These are phyloP conservation scores for Halcyon badia DNA, from an alignment of 2,797 vertebrate genomes.

Conservation along the genomic window DNA sequence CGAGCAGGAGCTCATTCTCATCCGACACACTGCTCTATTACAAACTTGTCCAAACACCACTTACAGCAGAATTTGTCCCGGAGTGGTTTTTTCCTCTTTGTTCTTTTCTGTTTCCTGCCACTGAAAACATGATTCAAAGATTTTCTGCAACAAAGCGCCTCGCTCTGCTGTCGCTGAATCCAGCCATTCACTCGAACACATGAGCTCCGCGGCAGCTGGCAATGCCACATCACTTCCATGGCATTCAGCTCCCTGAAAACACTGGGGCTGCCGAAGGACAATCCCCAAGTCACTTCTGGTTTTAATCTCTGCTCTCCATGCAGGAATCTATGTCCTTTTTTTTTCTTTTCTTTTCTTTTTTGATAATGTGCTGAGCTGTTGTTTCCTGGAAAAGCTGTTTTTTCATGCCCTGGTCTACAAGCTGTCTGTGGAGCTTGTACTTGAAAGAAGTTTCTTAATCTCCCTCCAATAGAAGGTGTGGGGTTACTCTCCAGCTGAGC, in stretches of 20 bases:
- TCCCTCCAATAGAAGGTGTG: not conserved
- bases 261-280: not conserved
- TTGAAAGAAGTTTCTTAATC: not conserved
- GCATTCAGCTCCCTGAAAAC: not conserved
- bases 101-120: slow-evolving; percentile 62
- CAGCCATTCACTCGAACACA: slow-evolving; percentile 32
- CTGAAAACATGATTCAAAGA: slow-evolving; percentile 47
- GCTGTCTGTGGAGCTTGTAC: not conserved
- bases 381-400: not conserved
- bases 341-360: not conserved
- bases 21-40: not conserved
- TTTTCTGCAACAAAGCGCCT: slow-evolving; percentile 33
- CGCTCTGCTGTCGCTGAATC: not conserved
- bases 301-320: slow-evolving; percentile 23
- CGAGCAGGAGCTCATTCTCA: not conserved
- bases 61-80: slow-evolving; percentile 17
- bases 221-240: not conserved
- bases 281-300: slow-evolving; percentile 29
- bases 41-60: slow-evolving; percentile 14
- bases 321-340: not conserved
- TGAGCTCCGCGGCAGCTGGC: slow-evolving; percentile 38
- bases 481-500: not conserved
- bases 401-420: not conserved
- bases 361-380: slow-evolving; percentile 17
- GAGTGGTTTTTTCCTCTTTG: slow-evolving; percentile 27